A percentile compares a stretch with the other conserved stretches of the same genome.
Conservation (phyloP, 1,140 invertebrate genomes). For the Lasioglossum baleicum region DNA sequence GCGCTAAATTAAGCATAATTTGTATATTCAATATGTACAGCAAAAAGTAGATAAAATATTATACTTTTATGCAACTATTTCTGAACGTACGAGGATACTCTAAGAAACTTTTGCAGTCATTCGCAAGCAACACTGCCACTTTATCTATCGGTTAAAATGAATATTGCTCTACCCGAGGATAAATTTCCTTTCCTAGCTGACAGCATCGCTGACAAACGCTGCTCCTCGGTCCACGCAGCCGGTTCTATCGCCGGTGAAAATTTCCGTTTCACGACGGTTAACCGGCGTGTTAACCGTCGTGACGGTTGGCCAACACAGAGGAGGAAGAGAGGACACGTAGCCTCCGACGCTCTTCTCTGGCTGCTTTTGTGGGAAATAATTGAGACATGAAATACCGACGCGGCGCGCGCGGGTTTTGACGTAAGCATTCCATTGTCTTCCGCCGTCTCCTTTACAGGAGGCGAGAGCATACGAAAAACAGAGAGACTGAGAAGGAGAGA, state of each 20-base stretch:
- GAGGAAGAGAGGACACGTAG: neutral
- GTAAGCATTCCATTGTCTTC: conserved; percentile 76
- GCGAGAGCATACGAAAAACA: conserved; percentile 59
- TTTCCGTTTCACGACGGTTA: conserved; percentile 40
- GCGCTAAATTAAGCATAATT: too few relatives aligned
- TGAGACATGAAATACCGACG: conserved; percentile 77
- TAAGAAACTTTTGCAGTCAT: too few relatives aligned
- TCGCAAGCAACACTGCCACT: too few relatives aligned
- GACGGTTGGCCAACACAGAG: conserved; percentile 23
- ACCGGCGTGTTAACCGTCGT: conserved; percentile 36
- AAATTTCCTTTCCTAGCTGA: neutral
- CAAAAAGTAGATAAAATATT: too few relatives aligned
- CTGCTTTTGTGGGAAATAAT: conserved; percentile 77
- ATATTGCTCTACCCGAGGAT: too few relatives aligned
- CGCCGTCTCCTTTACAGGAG: conserved; percentile 67
- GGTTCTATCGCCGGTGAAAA: conserved; percentile 33
- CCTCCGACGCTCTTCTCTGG: conserved; percentile 39
- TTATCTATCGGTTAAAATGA: too few relatives aligned
- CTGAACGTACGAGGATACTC: too few relatives aligned
- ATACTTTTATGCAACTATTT: too few relatives aligned
- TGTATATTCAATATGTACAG: too few relatives aligned
- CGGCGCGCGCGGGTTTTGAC: conserved; percentile 70
- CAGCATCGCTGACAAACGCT: neutral
- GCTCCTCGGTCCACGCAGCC: neutral
- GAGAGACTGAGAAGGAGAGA: conserved; percentile 42